Conservation (phyloP, 2,888 invertebrate species). For the Lasioglossum marginatum region DNA sequence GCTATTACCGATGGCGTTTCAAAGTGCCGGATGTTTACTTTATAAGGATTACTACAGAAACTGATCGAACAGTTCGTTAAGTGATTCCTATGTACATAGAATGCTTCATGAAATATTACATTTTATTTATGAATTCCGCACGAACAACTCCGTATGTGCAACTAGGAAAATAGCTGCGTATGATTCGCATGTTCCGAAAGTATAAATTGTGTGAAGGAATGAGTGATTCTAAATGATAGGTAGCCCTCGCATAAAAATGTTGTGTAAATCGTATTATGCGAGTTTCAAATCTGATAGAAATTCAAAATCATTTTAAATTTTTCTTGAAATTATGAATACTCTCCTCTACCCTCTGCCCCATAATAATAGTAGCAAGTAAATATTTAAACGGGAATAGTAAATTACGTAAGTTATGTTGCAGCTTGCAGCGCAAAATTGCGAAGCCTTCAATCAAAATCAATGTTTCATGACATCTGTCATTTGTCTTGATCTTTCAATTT, state of each 20-base stretch:
- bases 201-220: background rate
- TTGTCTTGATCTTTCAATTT: no score
- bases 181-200: background rate
- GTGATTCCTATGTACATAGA: background rate
- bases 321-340: background rate
- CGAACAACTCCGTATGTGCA: background rate
- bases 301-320: background rate
- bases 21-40: background rate
- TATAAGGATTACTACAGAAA: background rate
- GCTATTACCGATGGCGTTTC: background rate
- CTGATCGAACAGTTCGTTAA: background rate
- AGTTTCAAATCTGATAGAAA: background rate
- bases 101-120: background rate
- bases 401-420: no score
- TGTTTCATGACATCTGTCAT: no score
- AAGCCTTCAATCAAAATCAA: no score
- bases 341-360: no score
- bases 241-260: background rate
- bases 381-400: no score
- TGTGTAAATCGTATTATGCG: background rate
- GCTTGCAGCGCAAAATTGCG: no score
- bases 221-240: background rate
- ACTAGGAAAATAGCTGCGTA: background rate
- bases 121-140: background rate
- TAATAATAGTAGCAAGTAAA: no score